Percentiles rank a stretch among this genome's conserved stretches.
phyloP scores from a whole-genome alignment of 2,797 vertebrate genomes.

The Meriones psammophilus region DNA sequence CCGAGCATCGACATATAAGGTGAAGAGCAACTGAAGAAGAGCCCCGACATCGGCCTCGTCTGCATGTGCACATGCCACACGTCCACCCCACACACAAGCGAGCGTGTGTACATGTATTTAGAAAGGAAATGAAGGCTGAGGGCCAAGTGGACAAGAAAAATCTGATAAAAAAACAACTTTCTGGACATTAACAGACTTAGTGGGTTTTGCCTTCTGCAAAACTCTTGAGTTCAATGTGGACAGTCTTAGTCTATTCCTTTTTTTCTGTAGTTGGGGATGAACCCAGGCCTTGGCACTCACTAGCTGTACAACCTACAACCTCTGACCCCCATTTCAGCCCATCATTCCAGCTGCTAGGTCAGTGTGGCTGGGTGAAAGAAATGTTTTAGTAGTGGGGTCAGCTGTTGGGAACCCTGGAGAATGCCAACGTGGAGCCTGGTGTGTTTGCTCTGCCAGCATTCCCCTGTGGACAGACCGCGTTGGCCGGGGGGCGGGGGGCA shows the following conservation, averaged over 20 bases:
- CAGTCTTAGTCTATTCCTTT: background rate
- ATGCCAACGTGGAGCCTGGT: background rate
- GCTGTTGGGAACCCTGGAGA: background rate
- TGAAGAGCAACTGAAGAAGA: too few species aligned
- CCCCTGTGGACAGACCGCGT: fast-evolving
- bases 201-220: background rate
- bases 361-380: background rate
- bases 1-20: too few species aligned
- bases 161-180: background rate
- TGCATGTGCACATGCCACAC: background rate
- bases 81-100: background rate
- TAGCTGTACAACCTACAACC: background rate
- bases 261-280: background rate
- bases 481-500: background rate
- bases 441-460: background rate
- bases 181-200: background rate
- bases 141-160: constrained; percentile 5
- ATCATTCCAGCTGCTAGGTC: background rate
- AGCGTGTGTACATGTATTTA: background rate
- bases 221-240: background rate
- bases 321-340: background rate
- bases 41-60: too few species aligned
- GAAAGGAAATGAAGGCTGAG: background rate
- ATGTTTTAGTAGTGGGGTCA: background rate
- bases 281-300: background rate